phyloP scores from a whole-genome alignment of 2,888 invertebrate species.

The Anthoptus insignis region DNA sequence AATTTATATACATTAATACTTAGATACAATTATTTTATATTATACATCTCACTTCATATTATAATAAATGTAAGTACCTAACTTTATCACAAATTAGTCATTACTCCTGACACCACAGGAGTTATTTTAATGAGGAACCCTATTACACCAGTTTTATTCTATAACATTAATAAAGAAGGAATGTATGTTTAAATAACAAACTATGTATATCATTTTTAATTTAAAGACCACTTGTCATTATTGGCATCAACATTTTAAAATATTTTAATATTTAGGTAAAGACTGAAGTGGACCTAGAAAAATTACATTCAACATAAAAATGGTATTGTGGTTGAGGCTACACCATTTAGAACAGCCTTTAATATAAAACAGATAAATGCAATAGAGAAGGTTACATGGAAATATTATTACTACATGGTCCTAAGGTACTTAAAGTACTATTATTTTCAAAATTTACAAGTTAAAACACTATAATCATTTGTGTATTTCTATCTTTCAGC shows the following conservation, averaged over 20 bases:
- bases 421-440: constrained; percentile 62
- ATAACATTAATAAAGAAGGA: constrained; percentile 61
- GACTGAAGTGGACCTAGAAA: constrained; percentile 35
- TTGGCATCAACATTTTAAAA: constrained; percentile 18
- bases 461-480: constrained; percentile 41
- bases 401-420: constrained; percentile 44
- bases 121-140: constrained; percentile 72
- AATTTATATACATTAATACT: constrained; percentile 63
- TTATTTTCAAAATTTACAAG: constrained; percentile 47
- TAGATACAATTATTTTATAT: constrained; percentile 56
- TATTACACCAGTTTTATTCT: constrained; percentile 62
- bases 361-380: constrained; percentile 58
- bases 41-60: constrained; percentile 62
- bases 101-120: constrained; percentile 58
- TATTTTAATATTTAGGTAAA: neutral
- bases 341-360: constrained; percentile 17
- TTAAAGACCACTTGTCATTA: constrained; percentile 16
- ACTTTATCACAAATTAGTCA: constrained; percentile 79
- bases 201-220: constrained; percentile 40
- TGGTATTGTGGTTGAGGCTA: neutral
- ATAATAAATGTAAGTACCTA: constrained; percentile 76
- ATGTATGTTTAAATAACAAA: constrained; percentile 58
- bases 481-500: constrained; percentile 49
- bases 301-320: constrained; percentile 9
- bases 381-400: constrained; percentile 50